These are phyloP conservation scores for Varecia variegata DNA, from an alignment of 2,797 vertebrate genomes.

Conservation along the genomic window DNA sequence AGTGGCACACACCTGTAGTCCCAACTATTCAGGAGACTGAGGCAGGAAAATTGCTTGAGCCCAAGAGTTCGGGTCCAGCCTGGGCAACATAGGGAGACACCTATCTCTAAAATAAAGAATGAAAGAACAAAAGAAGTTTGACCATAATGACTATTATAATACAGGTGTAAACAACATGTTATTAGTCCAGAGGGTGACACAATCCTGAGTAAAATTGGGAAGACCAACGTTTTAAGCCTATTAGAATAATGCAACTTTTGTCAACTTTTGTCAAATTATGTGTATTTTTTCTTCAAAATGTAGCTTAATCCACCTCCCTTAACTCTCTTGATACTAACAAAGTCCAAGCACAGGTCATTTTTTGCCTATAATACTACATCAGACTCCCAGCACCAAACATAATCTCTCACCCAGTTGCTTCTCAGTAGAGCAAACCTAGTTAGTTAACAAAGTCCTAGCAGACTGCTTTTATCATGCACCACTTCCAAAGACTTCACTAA, in stretches of 20 bases:
- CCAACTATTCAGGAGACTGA: neutral
- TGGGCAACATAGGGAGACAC: neutral
- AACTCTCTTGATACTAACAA: neutral
- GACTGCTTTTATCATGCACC: neutral
- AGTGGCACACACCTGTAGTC: neutral
- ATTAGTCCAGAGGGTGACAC: neutral
- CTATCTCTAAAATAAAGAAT: neutral
- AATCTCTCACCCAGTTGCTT: neutral
- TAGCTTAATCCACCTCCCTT: neutral
- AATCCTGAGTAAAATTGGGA: neutral
- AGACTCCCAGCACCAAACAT: neutral
- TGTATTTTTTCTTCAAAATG: constrained; percentile 16
- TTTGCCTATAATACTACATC: neutral
- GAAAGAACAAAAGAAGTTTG: too few relatives aligned
- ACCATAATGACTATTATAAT: neutral
- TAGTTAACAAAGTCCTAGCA: neutral
- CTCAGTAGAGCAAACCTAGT: neutral
- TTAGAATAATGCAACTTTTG: neutral
- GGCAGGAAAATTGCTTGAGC: neutral
- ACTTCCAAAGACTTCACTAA: neutral
- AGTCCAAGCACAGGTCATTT: neutral
- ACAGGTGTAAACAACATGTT: neutral
- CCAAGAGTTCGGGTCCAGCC: too few relatives aligned
- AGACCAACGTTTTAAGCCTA: neutral
- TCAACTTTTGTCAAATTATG: neutral